These are phyloP conservation scores for Eulemur coronatus DNA, from an alignment of 2,797 vertebrate genomes.

Conservation along the genomic window DNA sequence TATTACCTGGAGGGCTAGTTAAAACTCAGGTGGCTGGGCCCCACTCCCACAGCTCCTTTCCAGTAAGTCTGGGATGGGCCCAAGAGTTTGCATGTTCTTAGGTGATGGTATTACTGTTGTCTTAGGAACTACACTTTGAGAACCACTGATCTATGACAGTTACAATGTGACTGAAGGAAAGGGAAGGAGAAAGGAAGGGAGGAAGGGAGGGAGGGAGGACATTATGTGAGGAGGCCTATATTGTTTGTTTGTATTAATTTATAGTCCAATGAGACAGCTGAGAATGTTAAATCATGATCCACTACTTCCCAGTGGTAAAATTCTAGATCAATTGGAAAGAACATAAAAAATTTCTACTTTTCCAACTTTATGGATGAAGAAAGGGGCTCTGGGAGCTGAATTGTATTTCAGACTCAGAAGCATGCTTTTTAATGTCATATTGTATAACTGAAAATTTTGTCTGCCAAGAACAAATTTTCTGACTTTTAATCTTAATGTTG, in stretches of 20 bases:
- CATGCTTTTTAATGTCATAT: conserved; percentile 7
- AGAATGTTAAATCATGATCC: neutral
- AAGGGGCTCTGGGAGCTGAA: neutral
- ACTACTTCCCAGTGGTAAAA: neutral
- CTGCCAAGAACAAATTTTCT: conserved; percentile 40
- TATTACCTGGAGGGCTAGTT: neutral
- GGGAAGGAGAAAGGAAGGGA: too few relatives aligned
- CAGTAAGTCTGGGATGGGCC: neutral
- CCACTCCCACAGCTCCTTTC: neutral
- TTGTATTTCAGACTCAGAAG: neutral
- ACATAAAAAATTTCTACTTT: neutral
- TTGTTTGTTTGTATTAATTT: neutral
- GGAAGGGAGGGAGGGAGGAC: neutral
- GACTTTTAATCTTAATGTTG: conserved; percentile 54
- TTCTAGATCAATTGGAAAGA: conserved; percentile 5
- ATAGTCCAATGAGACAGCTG: neutral
- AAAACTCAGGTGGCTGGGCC: neutral
- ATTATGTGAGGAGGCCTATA: neutral
- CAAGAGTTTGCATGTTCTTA: neutral
- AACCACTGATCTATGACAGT: neutral
- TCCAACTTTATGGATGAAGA: neutral
- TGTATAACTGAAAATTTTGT: conserved; percentile 39
- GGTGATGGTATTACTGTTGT: neutral
- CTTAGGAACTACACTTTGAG: neutral
- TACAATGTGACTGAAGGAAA: neutral